A percentile compares a stretch with the other conserved stretches of the same genome.
phyloP scores from a whole-genome alignment of 1,140 invertebrate genomes.

The Drosophila teissieri region DNA sequence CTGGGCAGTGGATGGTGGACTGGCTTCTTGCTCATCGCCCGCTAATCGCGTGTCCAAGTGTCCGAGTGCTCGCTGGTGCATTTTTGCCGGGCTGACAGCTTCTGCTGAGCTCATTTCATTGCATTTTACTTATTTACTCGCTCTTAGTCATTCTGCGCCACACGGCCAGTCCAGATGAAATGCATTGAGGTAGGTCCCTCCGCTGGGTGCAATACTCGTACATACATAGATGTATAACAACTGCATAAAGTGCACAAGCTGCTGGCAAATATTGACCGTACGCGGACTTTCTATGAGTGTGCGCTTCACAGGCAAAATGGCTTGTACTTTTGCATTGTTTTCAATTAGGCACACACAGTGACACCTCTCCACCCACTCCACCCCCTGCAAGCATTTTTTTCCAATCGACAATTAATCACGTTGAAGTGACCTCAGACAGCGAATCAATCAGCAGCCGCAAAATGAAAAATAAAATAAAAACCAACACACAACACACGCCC shows the following conservation, averaged over 20 bases:
- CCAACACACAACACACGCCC: constrained; percentile 31
- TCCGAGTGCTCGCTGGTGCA: constrained; percentile 18
- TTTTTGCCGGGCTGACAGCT: constrained; percentile 52
- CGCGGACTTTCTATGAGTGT: constrained; percentile 3
- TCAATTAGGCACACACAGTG: constrained; percentile 42
- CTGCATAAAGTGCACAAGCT: constrained; percentile 20
- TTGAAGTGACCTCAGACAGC: constrained; percentile 74
- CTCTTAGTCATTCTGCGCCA: constrained; percentile 24
- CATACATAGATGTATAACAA: background rate
- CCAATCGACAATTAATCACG: constrained; percentile 74
- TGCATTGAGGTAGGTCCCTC: constrained; percentile 58
- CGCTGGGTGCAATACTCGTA: too few relatives aligned
- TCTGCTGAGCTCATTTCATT: constrained; percentile 50
- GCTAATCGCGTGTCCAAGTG: constrained; percentile 30
- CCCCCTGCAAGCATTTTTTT: background rate
- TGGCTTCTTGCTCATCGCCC: constrained; percentile 23
- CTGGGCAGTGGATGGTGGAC: background rate
- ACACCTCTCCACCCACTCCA: constrained; percentile 35
- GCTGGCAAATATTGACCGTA: constrained; percentile 37
- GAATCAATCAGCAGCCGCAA: constrained; percentile 69
- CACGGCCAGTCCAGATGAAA: constrained; percentile 32
- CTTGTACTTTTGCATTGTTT: constrained; percentile 37
- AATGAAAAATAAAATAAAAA: constrained; percentile 18
- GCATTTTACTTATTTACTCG: constrained; percentile 48
- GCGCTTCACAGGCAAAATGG: constrained; percentile 1